Evolutionary conservation across 2,888 invertebrate species (phyloP).

Genomic region (Trissolcus brochymenae): DNA sequence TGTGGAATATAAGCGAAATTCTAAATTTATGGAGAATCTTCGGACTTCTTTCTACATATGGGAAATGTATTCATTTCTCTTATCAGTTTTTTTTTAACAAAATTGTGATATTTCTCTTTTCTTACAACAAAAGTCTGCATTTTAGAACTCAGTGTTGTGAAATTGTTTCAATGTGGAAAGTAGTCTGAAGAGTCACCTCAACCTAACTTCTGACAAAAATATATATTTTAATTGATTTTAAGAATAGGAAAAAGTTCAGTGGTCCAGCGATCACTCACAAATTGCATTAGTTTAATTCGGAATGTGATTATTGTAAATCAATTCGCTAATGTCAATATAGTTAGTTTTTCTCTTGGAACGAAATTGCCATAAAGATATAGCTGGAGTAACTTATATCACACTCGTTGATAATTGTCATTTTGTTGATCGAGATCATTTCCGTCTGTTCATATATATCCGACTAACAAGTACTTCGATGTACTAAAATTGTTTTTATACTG

Average conservation of each 20-base stretch:
- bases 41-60: too few relatives aligned
- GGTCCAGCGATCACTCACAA: slow-evolving; percentile 15
- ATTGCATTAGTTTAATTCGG: slow-evolving; percentile 37
- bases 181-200: neutral
- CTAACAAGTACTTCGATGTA: slow-evolving; percentile 27
- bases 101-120: too few relatives aligned
- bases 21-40: too few relatives aligned
- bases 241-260: slow-evolving; percentile 20
- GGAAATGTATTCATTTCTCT: too few relatives aligned
- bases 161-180: neutral
- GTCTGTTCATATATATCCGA: neutral
- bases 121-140: too few relatives aligned
- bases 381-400: slow-evolving; percentile 11
- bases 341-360: too few relatives aligned
- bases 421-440: neutral
- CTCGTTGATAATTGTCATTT: slow-evolving; percentile 1
- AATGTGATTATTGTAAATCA: slow-evolving; percentile 35
- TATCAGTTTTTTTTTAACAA: too few relatives aligned
- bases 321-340: neutral
- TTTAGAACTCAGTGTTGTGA: neutral
- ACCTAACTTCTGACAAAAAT: neutral
- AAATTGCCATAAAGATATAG: slow-evolving; percentile 15
- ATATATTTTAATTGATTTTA: neutral
- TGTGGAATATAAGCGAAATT: too few relatives aligned
- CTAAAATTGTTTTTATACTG: slow-evolving; percentile 28